Evolutionary conservation across 1,140 invertebrate species (phyloP).

Genomic region (Zaprionus ghesquierei): DNA sequence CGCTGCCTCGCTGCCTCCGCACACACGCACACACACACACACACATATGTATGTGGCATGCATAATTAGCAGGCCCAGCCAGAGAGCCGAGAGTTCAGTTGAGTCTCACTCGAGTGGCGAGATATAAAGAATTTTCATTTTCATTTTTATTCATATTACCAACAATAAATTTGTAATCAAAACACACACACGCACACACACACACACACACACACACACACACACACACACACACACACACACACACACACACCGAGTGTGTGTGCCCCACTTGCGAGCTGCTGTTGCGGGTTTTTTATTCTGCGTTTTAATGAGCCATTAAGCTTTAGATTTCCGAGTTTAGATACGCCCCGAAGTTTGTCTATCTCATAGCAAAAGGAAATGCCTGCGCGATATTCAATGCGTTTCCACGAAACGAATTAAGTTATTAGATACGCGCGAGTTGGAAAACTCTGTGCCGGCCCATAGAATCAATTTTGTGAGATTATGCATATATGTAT

Average conservation of each 20-base stretch:
- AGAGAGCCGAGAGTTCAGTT: background rate
- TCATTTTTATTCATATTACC: conserved; percentile 72
- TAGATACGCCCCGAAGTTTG: conserved; percentile 68
- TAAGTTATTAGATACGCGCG: conserved; percentile 75
- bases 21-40: no score
- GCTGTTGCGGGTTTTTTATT: background rate
- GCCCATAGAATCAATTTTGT: conserved; percentile 53
- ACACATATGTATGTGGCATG: conserved; percentile 78
- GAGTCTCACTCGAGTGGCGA: conserved; percentile 31
- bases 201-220: no score
- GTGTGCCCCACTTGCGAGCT: conserved; percentile 19
- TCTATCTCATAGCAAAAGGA: conserved; percentile 28
- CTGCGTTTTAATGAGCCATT: conserved; percentile 72
- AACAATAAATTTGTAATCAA: conserved; percentile 78
- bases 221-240: no score
- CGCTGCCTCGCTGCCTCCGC: conserved; percentile 20
- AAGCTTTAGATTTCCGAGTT: conserved; percentile 77
- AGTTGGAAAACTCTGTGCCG: conserved; percentile 50
- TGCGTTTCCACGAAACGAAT: conserved; percentile 73
- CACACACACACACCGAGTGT: background rate
- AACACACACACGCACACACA: conserved; percentile 31
- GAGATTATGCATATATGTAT: conserved; percentile 18
- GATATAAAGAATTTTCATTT: conserved; percentile 62
- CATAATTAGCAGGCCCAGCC: conserved; percentile 65
- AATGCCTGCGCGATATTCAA: conserved; percentile 33